Percentiles rank a stretch among this genome's conserved stretches.
phyloP scores from a whole-genome alignment of 2,113 vertebrate species.

The Montifringilla adamsi region DNA sequence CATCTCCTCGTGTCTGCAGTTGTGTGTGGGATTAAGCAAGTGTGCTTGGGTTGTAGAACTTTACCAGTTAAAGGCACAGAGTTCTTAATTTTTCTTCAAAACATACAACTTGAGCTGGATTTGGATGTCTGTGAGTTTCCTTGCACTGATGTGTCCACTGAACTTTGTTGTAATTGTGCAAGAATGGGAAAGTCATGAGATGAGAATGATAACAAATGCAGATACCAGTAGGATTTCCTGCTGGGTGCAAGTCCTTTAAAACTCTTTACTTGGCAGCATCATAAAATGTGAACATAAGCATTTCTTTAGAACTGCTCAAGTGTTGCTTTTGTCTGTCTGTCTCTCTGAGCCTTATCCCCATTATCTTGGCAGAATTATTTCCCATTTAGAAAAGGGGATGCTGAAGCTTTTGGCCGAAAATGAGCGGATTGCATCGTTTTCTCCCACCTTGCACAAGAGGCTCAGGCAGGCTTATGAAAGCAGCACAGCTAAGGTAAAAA shows the following conservation, averaged over 20 bases:
- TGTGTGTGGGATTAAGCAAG: background rate
- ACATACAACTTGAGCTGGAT: background rate
- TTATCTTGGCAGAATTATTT: slow-evolving; percentile 80
- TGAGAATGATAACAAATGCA: background rate
- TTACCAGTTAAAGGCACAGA: background rate
- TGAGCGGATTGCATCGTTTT: slow-evolving; percentile 88
- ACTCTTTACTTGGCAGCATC: background rate
- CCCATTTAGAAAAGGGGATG: slow-evolving; percentile 87
- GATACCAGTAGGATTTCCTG: background rate
- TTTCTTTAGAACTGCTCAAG: background rate
- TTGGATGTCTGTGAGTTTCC: background rate
- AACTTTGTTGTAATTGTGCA: background rate
- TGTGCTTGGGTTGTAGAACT: background rate
- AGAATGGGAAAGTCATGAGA: background rate
- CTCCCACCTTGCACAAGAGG: slow-evolving; percentile 80
- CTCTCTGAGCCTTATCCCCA: background rate
- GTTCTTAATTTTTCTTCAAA: background rate
- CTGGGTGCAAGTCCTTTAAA: background rate
- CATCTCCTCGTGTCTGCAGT: background rate
- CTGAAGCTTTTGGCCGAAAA: slow-evolving; percentile 93
- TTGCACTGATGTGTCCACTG: background rate
- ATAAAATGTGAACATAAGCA: background rate
- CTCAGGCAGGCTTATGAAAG: slow-evolving; percentile 83
- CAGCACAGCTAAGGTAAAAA: slow-evolving; percentile 86
- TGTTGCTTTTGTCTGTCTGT: background rate